Base-by-base conservation (phyloP, 1,140 invertebrate species). In the Trachymyrmex cornetzi region DNA sequence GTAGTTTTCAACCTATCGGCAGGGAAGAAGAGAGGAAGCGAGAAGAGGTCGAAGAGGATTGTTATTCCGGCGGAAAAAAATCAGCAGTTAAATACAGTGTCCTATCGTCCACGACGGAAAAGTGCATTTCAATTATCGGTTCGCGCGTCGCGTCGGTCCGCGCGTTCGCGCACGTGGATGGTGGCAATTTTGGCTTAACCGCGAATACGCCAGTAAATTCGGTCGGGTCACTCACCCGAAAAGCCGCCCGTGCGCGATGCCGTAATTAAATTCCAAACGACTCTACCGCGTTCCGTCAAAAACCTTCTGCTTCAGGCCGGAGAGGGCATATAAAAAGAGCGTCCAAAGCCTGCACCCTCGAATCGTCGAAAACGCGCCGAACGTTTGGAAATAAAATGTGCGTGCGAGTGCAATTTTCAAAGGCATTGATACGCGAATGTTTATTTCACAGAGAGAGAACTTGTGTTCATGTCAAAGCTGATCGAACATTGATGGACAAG, bases 51-150 rank as follows among this genome's bases (percentile, higher is more conserved):
- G 27, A 16, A 50, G 19, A 34, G 69, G 38, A 61, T 75, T 67
- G 71, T 79, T 79, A 74, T 69, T 50, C 34, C 44, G 11, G 44
- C 22, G 24, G 14, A 27, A 64, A 71, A 71, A 87, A 87, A 74
- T 89, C 27, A 64, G 30, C 67, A 50, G 67, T 89, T 89, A 89
- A 87, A 90, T 87, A 90, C 77, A 87, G 77, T 64, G 85, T 74
- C 80, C 30, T 38, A 66, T 38, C 88, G 44, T 44, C 44, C 48
- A 74, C 75, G 75, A 48, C 80, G 67, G 67, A 91, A 91, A 91
- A 91, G 72, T 90, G 90, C 89, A 88, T 90, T 91, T 91, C 90
- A 90, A 91, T 91, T 90, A 90, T 91, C 89, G 87, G 87, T 57
- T 85, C 79, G 69, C 63, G 69, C 88, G 57, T 67, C 19, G 53